Base-by-base conservation (phyloP, 2,888 invertebrate genomes). In the Xanthorhoe spadicearia region DNA sequence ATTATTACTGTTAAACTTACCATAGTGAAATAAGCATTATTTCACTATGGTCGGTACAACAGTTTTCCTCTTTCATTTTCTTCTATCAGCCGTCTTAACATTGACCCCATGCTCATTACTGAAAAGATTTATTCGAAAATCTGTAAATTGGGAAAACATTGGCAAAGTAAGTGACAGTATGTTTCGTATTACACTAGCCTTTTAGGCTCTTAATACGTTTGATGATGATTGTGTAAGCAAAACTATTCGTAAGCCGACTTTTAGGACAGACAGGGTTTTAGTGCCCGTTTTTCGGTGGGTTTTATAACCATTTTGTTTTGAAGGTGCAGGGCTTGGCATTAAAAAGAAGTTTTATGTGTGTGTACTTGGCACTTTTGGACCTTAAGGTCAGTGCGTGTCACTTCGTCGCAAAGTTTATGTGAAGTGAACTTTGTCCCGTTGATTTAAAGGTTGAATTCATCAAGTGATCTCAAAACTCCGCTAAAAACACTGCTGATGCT, bases 281-380 rank as follows among this genome's bases (percentile, higher is more conserved):
- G 49, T 46, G 68, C 56, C 53, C 57, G 60, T 59, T 63, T 63
- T 51, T 51, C 46, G 43, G 66, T 50, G 43, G 64, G 63, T 70
- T 68, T 70, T 70, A 72, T 61, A 54, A 13, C 61, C 72, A 57
- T 67, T 69, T 72, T 67, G 70, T 72, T 72, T 70, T 65, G 61
- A 64, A 66, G 66, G 64, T 64, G 57, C 68, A 48, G 58, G 28
- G 61, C 67, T 50, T 38, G 56, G 52, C 64, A 57, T 70, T 66
- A 66, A 66, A 68, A 66, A 65, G 54, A 53, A 66, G 68, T 64
- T 72, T 72, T 72, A 70, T 70, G 68, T 48, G 9, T 58, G 55
- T 63, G 60, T 61, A 62, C 64, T 69, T 62, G 65, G 57, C 66
- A 68, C 60, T 64, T 62, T 58, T 46, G 18, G 18, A 6, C 38